Base-by-base conservation (phyloP, 2,797 vertebrate genomes). In the Girardinus metallicus region DNA sequence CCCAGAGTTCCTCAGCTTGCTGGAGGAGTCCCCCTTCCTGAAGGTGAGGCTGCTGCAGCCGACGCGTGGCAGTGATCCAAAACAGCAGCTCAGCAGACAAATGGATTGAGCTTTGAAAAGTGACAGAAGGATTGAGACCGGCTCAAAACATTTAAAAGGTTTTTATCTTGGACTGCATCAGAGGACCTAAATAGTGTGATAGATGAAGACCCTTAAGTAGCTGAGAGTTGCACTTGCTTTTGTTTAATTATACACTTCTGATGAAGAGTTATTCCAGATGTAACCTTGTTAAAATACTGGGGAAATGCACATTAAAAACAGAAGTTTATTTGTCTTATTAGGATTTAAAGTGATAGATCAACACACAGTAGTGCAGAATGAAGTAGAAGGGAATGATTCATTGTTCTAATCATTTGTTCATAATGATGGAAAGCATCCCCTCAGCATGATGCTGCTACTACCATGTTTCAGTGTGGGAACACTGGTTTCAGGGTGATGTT, bases 1-100 rank as follows among this genome's bases (percentile, higher is more conserved):
- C 94, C 98, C 98, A 87, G 98, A 99, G 90, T 99, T 99, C 93
- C 97, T 99, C 85, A 92, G 95, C 94, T 97, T 99, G 97, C 93
- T 99, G 91, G 97, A 97, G 92, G 96, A 97, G 83, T 99, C 98
- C 31, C 97, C 97, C 72, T 99, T 99, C 95, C 96, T 99, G 92
- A 97, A 99, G 97, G 98, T 98, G 96, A 97, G 96, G 86, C n/a
- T 18, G 36, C 21, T 41, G 62, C 66, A 46, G 43, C 1, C 29
- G 26, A 60, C 76, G 64, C 71, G 39, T 57, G 73, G 60, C 78
- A 51, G 53, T 31, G 62, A 77, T 77, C 68, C 46, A 78, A 8
- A 82, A 68, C 39, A 34, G 73, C n/a, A 44, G 9, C 74, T 75
- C 39, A 11, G 49, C 12, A 43, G 29, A 46, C 36, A 68, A 43